Evolutionary conservation across 2,797 vertebrate genomes (phyloP).

Genomic region (Mus caroli): DNA sequence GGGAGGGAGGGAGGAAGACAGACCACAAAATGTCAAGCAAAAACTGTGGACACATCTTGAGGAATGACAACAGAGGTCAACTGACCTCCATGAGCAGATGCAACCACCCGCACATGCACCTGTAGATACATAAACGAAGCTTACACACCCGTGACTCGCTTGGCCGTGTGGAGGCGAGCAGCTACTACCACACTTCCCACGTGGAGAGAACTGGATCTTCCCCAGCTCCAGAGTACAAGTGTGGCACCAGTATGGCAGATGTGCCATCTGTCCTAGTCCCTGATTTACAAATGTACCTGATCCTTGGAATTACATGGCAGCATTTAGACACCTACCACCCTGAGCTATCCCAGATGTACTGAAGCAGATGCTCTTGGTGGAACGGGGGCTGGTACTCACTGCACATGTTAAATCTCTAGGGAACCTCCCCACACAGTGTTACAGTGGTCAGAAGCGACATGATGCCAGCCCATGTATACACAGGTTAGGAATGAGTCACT

Average conservation of each 20-base stretch:
- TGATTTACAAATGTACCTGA: neutral
- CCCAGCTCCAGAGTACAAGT: neutral
- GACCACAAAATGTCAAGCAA: neutral
- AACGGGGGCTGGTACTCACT: neutral
- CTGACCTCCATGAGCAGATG: neutral
- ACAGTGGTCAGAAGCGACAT: neutral
- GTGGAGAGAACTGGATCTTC: too few relatives aligned
- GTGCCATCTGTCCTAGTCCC: neutral
- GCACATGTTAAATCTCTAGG: neutral
- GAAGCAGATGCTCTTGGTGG: neutral
- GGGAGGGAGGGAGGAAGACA: neutral
- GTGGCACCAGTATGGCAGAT: neutral
- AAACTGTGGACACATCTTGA: neutral
- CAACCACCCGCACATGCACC: neutral
- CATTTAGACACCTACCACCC: neutral
- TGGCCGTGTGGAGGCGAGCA: neutral
- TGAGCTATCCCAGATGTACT: neutral
- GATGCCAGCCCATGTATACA: neutral
- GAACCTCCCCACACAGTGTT: neutral
- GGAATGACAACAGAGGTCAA: neutral
- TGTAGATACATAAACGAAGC: neutral
- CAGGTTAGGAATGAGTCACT: neutral
- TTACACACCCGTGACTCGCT: neutral
- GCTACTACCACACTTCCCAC: neutral
- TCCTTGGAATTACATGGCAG: neutral